Evolutionary conservation across 2,888 invertebrate genomes (phyloP).

Genomic region (Blomia tropicalis): DNA sequence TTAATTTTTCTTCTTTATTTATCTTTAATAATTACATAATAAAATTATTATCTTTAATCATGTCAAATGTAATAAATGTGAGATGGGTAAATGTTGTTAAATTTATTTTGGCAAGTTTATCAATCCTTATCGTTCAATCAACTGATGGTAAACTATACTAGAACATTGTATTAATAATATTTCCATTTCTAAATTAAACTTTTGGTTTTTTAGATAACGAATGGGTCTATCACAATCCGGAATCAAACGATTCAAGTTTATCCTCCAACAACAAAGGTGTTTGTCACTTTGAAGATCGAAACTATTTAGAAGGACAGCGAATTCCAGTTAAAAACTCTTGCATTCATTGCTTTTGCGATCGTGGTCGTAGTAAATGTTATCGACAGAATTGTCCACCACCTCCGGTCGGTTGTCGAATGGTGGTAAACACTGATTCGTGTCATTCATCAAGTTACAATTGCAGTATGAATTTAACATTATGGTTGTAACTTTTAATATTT

Average conservation of each 20-base stretch:
- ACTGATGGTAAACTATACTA: too few relatives aligned
- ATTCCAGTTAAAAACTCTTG: background rate
- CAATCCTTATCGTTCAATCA: too few relatives aligned
- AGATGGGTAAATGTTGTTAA: too few relatives aligned
- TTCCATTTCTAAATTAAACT: too few relatives aligned
- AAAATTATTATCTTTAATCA: too few relatives aligned
- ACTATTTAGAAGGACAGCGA: background rate
- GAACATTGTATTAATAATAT: too few relatives aligned
- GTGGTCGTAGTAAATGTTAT: background rate
- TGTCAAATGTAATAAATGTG: too few relatives aligned
- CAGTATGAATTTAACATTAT: conserved; percentile 29
- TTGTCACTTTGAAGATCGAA: background rate
- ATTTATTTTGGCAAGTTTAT: too few relatives aligned
- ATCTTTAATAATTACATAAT: too few relatives aligned
- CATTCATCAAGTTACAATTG: conserved; percentile 33
- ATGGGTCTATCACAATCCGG: background rate
- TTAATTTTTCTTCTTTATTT: too few relatives aligned
- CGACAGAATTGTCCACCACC: conserved; percentile 32
- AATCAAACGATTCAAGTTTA: background rate
- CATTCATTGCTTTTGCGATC: conserved; percentile 5
- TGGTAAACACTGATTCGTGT: conserved; percentile 31
- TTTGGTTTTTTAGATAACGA: background rate
- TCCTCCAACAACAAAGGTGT: background rate
- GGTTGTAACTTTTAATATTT: background rate
- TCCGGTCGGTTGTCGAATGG: conserved; percentile 31